These are phyloP conservation scores for Acanthopleura granulata DNA, from an alignment of 2,888 invertebrate genomes.

Conservation along the genomic window DNA sequence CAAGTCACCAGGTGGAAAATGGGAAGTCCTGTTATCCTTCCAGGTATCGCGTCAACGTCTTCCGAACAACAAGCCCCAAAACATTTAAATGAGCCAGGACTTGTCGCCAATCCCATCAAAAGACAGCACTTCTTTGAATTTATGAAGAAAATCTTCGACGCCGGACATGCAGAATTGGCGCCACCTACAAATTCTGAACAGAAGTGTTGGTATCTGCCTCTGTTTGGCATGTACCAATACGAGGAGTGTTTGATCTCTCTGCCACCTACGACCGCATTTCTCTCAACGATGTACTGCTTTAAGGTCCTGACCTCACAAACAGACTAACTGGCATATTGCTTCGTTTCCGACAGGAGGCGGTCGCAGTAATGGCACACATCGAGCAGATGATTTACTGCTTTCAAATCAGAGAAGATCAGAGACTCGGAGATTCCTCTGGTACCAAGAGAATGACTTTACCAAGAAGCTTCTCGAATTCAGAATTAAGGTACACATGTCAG, in stretches of 20 bases:
- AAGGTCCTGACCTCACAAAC: conserved; percentile 28
- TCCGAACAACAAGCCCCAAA: conserved; percentile 27
- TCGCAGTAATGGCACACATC: conserved; percentile 27
- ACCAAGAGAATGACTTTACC: conserved; percentile 14
- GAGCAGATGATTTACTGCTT: conserved; percentile 27
- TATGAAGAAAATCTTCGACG: conserved; percentile 22
- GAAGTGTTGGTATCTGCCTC: conserved; percentile 25
- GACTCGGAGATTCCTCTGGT: conserved; percentile 26
- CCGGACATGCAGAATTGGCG: conserved; percentile 19
- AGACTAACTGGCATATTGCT: conserved; percentile 24
- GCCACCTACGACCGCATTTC: conserved; percentile 23
- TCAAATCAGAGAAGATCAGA: conserved; percentile 20
- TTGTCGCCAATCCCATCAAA: conserved; percentile 1
- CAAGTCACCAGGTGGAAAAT: conserved; percentile 21
- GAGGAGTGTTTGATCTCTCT: conserved; percentile 26
- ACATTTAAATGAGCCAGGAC: conserved; percentile 23
- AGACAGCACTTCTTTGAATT: background rate
- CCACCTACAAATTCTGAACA: conserved; percentile 13
- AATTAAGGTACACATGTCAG: conserved; percentile 29
- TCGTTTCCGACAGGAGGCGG: conserved; percentile 23
- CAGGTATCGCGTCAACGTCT: background rate
- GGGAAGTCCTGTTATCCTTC: conserved; percentile 29
- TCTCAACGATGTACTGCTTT: conserved; percentile 24
- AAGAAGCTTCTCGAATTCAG: conserved; percentile 22
- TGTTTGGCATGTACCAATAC: conserved; percentile 23